Evolutionary conservation across 2,113 vertebrate genomes (phyloP).

Genomic region (Clarias magur): DNA sequence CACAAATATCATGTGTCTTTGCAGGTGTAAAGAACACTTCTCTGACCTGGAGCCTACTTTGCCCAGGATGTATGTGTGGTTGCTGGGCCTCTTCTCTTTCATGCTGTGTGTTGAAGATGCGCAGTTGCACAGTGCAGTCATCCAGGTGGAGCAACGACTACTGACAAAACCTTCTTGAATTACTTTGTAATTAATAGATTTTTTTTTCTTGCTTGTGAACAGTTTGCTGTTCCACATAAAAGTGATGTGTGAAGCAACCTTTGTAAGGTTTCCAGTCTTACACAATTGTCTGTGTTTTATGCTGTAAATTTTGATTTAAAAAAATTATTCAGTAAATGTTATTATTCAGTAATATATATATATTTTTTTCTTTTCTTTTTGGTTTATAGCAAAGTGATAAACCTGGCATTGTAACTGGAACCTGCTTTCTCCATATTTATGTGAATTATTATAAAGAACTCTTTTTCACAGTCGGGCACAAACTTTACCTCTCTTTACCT

Average conservation of each 20-base stretch:
- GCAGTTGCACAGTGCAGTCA: slow-evolving; percentile 61
- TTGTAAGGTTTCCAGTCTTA: background rate
- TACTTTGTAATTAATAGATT: background rate
- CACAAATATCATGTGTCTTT: background rate
- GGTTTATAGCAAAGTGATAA: background rate
- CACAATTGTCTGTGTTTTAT: background rate
- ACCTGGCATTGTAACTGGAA: background rate
- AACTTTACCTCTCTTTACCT: background rate
- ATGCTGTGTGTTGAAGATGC: slow-evolving; percentile 59
- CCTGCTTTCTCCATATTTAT: background rate
- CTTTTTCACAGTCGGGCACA: background rate
- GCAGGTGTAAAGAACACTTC: slow-evolving; percentile 57
- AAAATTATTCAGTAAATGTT: background rate
- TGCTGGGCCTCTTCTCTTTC: slow-evolving; percentile 70
- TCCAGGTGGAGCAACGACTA: slow-evolving; percentile 62
- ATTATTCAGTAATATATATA: no score
- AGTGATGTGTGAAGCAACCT: background rate
- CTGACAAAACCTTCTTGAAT: slow-evolving; percentile 22
- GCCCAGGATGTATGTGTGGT: slow-evolving; percentile 64
- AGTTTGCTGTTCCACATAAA: background rate
- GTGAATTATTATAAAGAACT: background rate
- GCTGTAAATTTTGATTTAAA: background rate
- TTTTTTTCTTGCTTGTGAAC: background rate
- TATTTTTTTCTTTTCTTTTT: background rate
- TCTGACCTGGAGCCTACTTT: slow-evolving; percentile 54